Percentiles rank a stretch among this genome's conserved stretches.
Evolutionary conservation across 2,113 vertebrate genomes (phyloP).

Genomic region (Dendropsophus ebraccatus): DNA sequence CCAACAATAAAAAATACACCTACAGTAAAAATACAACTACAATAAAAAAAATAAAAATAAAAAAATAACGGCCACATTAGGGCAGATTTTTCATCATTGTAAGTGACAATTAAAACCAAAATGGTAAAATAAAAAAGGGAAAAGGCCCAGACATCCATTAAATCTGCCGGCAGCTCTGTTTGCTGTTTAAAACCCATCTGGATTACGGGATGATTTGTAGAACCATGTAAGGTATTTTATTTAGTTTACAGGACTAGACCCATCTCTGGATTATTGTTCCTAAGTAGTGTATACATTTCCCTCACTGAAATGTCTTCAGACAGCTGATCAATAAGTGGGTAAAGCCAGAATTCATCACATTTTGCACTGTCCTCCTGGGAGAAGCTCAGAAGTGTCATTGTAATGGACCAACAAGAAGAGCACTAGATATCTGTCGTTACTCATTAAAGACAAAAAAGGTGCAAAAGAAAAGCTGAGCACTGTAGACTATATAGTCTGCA

Average conservation of each 20-base stretch:
- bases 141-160: not conserved
- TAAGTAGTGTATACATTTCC: slow-evolving; percentile 53
- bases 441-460: slow-evolving; percentile 49
- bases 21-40: too few species aligned
- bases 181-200: not conserved
- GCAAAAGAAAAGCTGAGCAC: slow-evolving; percentile 17
- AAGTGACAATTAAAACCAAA: not conserved
- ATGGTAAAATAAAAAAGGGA: not conserved
- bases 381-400: slow-evolving; percentile 48
- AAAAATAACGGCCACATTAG: not conserved
- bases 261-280: slow-evolving; percentile 49
- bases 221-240: slow-evolving; percentile 33
- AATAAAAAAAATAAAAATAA: not conserved
- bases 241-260: slow-evolving; percentile 32
- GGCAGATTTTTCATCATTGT: not conserved
- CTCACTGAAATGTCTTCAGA: slow-evolving; percentile 53
- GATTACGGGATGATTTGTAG: slow-evolving; percentile 38
- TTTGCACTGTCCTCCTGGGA: slow-evolving; percentile 36
- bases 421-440: slow-evolving; percentile 56
- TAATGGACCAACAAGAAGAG: slow-evolving; percentile 54
- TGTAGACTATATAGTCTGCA: slow-evolving; percentile 19
- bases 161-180: not conserved
- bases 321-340: slow-evolving; percentile 56
- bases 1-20: too few species aligned
- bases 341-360: slow-evolving; percentile 53